These are phyloP conservation scores for Mesocricetus auratus DNA, from an alignment of 2,113 vertebrate species.

Conservation along the genomic window DNA sequence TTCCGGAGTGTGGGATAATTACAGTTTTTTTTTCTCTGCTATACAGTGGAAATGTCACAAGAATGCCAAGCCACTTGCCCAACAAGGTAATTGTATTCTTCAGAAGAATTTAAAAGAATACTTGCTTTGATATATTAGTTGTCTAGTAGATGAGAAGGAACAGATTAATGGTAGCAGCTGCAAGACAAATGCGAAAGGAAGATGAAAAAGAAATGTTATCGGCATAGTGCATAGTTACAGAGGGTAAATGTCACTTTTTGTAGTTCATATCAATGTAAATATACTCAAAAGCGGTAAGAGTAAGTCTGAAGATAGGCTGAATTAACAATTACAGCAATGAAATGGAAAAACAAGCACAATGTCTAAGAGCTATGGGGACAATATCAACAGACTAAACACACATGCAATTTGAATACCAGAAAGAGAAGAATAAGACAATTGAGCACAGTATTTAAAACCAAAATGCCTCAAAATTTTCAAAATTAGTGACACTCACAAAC, in stretches of 20 bases:
- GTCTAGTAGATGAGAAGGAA: neutral
- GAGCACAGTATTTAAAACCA: neutral
- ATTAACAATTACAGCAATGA: neutral
- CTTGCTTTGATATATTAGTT: conserved; percentile 70
- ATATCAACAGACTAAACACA: too few species aligned
- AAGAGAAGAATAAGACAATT: too few species aligned
- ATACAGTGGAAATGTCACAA: neutral
- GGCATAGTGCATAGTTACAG: neutral
- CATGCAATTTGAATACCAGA: neutral
- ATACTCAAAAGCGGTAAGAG: neutral
- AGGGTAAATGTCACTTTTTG: neutral
- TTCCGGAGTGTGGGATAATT: conserved; percentile 74
- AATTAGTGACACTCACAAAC: neutral
- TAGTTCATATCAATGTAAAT: neutral
- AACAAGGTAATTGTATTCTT: conserved; percentile 53
- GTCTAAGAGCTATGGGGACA: neutral
- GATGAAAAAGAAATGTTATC: neutral
- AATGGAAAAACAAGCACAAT: neutral
- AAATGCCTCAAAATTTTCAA: neutral
- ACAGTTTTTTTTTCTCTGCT: conserved; percentile 74
- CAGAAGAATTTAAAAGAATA: conserved; percentile 27
- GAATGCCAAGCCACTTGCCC: conserved; percentile 55
- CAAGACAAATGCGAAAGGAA: neutral
- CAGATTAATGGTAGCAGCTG: neutral
- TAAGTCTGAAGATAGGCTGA: neutral